Evolutionary conservation across 2,888 invertebrate genomes (phyloP), one percentile per base, ranked within the genome.

Genomic region (Bombylius discolor): DNA sequence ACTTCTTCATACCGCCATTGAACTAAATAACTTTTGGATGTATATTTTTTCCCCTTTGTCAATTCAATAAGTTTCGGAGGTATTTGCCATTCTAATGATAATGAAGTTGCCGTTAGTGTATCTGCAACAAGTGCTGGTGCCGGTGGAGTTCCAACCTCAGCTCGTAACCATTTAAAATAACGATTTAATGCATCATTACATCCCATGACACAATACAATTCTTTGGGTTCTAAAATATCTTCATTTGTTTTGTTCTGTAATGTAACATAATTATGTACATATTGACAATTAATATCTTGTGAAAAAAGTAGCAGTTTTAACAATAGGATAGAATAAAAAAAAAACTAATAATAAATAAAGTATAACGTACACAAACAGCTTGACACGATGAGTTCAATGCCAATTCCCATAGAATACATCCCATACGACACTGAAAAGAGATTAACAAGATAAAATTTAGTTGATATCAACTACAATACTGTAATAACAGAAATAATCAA

Each of bases 101-200:
- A 75, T 0, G 89, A 88, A 0, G 85, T 85, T 7, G 89, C 81
- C 4, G 84, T 85, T 58, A 87, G 72, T 50, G 85, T 84, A 67
- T 89, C 87, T 1, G 88, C 85, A 5, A 89, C 84, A 52, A 91
- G 73, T 4, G 85, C 85, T 9, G 90, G 90, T 5, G 87, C 82
- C 13, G 83, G 78, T 39, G 87, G 86, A 13, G 78, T 80, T 1
- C 85, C 85, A 58, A 89, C 79, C 64, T 83, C 77, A 65, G 79
- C 81, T 80, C 80, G 79, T 58, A 89, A 73, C 67, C 81, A 80
- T 66, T 84, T 81, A 64, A 84, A 84, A 70, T 89, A 89, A 56
- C 81, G 79, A 64, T 83, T 84, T 52, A 89, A 75, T 52, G 89
- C 90, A 67, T 85, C 84, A 68, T 87, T 87, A 71, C 91, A 91